A percentile compares a stretch with the other conserved stretches of the same genome.
Evolutionary conservation across 2,888 invertebrate species (phyloP).

Genomic region (Ellobium chinense): DNA sequence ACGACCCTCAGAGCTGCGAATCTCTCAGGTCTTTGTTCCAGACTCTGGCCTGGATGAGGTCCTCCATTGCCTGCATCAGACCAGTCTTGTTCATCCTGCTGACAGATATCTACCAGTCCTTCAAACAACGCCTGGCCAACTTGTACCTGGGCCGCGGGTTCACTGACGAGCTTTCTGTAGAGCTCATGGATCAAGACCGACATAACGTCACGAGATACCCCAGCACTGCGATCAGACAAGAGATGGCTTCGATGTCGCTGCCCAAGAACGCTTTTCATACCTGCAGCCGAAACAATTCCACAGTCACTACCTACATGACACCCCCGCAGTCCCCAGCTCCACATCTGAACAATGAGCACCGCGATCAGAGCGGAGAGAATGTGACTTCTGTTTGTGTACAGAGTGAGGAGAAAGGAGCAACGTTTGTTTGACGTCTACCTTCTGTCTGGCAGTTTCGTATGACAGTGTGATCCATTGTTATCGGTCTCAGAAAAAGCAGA

Average conservation of each 20-base stretch:
- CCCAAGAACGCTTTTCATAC: background rate
- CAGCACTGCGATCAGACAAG: background rate
- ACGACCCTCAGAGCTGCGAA: slow-evolving; percentile 45
- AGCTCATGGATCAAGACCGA: background rate
- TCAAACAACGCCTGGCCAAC: background rate
- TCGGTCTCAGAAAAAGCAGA: no score
- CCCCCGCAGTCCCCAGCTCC: background rate
- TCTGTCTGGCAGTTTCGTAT: no score
- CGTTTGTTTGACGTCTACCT: no score
- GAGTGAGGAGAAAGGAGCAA: no score
- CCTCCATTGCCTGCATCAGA: slow-evolving; percentile 47
- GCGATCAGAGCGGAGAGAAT: no score
- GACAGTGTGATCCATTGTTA: no score
- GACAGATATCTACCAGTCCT: slow-evolving; percentile 31
- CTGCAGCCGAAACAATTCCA: background rate
- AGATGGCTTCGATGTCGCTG: background rate
- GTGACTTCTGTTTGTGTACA: no score
- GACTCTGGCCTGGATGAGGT: slow-evolving; percentile 54
- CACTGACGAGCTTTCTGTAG: background rate
- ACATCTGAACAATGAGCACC: background rate
- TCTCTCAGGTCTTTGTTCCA: slow-evolving; percentile 49
- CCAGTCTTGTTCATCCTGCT: slow-evolving; percentile 49
- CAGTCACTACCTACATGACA: background rate
- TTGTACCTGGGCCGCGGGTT: background rate
- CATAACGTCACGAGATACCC: no score